Percentiles rank a stretch among this genome's conserved stretches.
phyloP scores from a whole-genome alignment of 2,113 vertebrate species.

The Oreochromis niloticus region DNA sequence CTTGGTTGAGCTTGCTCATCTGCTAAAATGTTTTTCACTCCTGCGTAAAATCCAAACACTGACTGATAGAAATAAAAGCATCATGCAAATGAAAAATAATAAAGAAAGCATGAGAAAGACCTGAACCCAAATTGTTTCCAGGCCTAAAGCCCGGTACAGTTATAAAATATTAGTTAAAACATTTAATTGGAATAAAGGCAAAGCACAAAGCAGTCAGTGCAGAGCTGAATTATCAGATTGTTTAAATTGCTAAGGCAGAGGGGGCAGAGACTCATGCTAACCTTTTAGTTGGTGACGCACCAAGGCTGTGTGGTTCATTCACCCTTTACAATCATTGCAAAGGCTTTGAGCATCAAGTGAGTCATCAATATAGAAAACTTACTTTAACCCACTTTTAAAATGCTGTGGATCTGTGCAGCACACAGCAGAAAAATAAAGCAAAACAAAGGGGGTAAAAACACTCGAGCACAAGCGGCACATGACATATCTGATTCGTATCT shows the following conservation, averaged over 20 bases:
- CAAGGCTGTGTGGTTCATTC: not conserved
- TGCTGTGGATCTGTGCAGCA: not conserved
- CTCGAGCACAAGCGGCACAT: not conserved
- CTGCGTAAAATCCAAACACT: not conserved
- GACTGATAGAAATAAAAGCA: not conserved
- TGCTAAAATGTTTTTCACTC: not conserved
- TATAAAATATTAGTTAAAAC: not conserved
- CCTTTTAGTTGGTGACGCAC: not conserved
- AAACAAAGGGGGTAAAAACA: not conserved
- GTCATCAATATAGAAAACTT: not conserved
- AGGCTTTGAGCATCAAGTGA: not conserved
- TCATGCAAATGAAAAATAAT: not conserved
- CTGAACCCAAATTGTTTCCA: not conserved
- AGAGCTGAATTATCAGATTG: not conserved
- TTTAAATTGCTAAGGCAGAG: not conserved
- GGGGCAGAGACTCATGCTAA: not conserved
- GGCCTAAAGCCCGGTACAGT: not conserved
- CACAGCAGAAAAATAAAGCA: not conserved
- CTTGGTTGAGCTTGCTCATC: constrained; percentile 12
- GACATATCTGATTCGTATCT: constrained; percentile 19
- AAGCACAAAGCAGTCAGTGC: not conserved
- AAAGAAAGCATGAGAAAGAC: not conserved
- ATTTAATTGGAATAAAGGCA: not conserved
- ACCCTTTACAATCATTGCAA: not conserved
- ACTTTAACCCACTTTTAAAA: constrained; percentile 3